A percentile compares a stretch with the other conserved stretches of the same genome.
Conservation (phyloP, 2,113 vertebrate genomes). For the Gymnogyps californianus region DNA sequence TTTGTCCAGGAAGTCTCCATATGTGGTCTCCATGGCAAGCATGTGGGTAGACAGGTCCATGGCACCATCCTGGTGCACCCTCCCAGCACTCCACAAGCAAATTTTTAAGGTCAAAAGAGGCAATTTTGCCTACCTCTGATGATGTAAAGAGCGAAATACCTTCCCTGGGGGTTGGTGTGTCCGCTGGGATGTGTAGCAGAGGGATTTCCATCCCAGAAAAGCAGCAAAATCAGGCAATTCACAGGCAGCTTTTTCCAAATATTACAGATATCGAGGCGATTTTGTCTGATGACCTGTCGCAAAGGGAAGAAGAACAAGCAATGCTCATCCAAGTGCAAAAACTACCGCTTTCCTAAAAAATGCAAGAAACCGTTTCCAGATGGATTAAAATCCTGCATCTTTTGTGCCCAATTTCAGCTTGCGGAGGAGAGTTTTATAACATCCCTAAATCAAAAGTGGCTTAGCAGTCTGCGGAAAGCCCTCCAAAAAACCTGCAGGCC, state of each 20-base stretch:
- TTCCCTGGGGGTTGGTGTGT: not conserved
- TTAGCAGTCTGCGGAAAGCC: not conserved
- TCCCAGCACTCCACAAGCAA: accelerated
- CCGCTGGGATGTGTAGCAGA: not conserved
- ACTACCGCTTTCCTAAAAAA: not conserved
- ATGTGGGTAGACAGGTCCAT: not conserved
- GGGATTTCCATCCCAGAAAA: not conserved
- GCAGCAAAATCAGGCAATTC: not conserved
- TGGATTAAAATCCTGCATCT: not conserved
- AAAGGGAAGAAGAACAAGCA: not conserved
- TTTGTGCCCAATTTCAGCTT: not conserved
- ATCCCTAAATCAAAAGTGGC: not conserved
- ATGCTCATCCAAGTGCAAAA: not conserved
- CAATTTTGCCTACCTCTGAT: not conserved
- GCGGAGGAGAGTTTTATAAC: not conserved
- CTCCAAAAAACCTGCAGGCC: not conserved
- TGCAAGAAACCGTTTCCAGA: not conserved
- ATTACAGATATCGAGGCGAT: not conserved
- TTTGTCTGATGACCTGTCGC: not conserved
- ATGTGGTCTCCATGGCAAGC: accelerated
- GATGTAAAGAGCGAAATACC: not conserved
- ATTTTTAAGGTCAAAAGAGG: not conserved
- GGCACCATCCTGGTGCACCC: not conserved
- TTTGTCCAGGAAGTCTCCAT: not conserved
- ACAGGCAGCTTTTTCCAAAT: not conserved